A percentile compares a stretch with the other conserved stretches of the same genome.
phyloP scores from a whole-genome alignment of 2,797 vertebrate genomes.

The Eulemur rubriventer region DNA sequence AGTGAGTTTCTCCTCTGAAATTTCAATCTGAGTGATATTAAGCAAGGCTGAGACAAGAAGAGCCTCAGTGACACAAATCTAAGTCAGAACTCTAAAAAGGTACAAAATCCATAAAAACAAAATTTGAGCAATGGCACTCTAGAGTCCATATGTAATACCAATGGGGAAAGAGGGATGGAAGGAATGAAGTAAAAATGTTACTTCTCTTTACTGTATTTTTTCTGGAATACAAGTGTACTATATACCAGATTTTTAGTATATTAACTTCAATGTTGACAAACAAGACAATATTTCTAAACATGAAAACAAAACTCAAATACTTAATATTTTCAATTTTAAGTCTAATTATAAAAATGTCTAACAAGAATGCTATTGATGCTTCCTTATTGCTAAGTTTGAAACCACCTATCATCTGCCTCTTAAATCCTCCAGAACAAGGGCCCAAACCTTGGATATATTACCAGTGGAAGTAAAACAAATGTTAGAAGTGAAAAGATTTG shows the following conservation, averaged over 20 bases:
- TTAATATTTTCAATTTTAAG: background rate
- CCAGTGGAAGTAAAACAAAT: background rate
- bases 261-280: slow-evolving; percentile 25
- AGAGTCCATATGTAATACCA: background rate
- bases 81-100: background rate
- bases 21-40: background rate
- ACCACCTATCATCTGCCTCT: background rate
- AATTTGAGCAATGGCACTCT: background rate
- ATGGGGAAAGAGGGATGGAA: background rate
- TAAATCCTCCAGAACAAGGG: background rate
- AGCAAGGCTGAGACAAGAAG: background rate
- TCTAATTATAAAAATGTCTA: slow-evolving; percentile 33
- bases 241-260: background rate
- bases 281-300: background rate
- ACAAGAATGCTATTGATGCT: background rate
- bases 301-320: background rate
- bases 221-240: background rate
- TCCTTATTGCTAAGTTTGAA: slow-evolving; percentile 1
- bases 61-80: background rate
- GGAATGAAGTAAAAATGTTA: background rate
- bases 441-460: background rate
- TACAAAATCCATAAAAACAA: background rate
- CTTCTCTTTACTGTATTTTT: background rate
- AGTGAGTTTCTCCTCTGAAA: background rate
- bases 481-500: background rate